Evolutionary conservation across 2,797 vertebrate genomes (phyloP), one percentile per base, ranked within the genome.

Genomic region (Schizopygopsis malacanthus): DNA sequence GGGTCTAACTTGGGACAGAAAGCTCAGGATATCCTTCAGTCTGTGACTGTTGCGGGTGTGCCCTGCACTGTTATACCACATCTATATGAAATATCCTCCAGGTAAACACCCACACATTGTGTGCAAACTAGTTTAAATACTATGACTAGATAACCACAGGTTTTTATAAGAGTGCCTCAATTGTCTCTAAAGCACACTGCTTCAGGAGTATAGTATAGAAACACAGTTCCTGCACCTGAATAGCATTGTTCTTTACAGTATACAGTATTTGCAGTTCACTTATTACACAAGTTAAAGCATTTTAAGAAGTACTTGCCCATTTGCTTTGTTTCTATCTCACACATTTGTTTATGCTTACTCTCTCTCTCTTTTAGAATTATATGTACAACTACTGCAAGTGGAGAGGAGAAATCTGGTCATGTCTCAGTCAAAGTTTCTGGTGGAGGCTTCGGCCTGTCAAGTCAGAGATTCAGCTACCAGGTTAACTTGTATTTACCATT

Each of bases 1-100:
- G 98, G 98, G 88, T 99, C 98, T 86, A 98, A 99, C 94, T 94
- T 99, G 90, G 98, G 98, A 75, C 98, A 98, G 91, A 97, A 97
- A 85, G 95, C 97, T 12, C 95, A 97, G 85, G 98, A 99, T 86
- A 96, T 99, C 91, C 92, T 96, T 77, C 92, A 95, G 91, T 97
- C 95, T 1, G 98, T 99, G 90, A 93, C 85, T 1, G 97, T 99
- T 85, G 98, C 97, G 3, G 96, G 94, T 45, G 95, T 98, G 79
- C 93, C 95, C 81, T 99, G 98, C 91, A 89, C 90, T 0, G 97
- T 99, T 90, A 94, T 96, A 83, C 91, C 94, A 61, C 90, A 90
- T 88, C 94, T 96, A 81, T 99, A 99, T n/a, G 96, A 98, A 92
- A 95, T 99, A 89, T 99, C 98, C 63, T 97, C 97, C 93, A 98